Evolutionary conservation across 1,140 invertebrate genomes (phyloP).

Genomic region (Oryzaephilus surinamensis): DNA sequence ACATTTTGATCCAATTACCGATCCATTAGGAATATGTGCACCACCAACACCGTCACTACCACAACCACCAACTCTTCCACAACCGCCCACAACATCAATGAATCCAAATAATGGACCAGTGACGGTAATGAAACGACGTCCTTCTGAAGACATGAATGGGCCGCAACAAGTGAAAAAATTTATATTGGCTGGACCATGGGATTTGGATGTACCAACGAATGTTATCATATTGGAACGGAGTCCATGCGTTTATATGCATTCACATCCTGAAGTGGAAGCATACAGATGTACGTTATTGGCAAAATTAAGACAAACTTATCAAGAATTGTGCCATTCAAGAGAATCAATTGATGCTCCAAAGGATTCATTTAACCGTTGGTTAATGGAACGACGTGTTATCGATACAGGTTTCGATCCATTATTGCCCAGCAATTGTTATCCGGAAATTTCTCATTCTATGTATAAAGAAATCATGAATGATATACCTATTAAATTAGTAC

Average conservation of each 20-base stretch:
- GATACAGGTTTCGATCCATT: slow-evolving; percentile 76
- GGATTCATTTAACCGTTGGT: slow-evolving; percentile 93
- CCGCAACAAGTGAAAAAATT: slow-evolving; percentile 69
- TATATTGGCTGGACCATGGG: slow-evolving; percentile 84
- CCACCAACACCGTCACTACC: slow-evolving; percentile 27
- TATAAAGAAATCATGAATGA: slow-evolving; percentile 98
- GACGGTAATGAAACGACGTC: slow-evolving; percentile 47
- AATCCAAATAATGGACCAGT: slow-evolving; percentile 7
- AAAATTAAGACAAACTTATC: slow-evolving; percentile 83
- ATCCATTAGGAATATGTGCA: slow-evolving; percentile 79
- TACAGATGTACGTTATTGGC: slow-evolving; percentile 64
- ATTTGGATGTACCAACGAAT: slow-evolving; percentile 88
- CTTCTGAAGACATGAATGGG: slow-evolving; percentile 66
- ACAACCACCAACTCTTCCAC: slow-evolving; percentile 5
- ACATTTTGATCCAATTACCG: slow-evolving; percentile 81
- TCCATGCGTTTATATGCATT: slow-evolving; percentile 74
- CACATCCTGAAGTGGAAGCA: slow-evolving; percentile 85
- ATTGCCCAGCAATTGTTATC: slow-evolving; percentile 80
- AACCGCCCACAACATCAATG: slow-evolving; percentile 1
- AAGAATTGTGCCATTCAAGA: slow-evolving; percentile 86
- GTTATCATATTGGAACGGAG: slow-evolving; percentile 84
- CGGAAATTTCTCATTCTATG: slow-evolving; percentile 90
- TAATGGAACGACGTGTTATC: slow-evolving; percentile 89
- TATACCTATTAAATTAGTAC: slow-evolving; percentile 89
- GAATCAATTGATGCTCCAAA: slow-evolving; percentile 92